Conservation (phyloP, 2,797 vertebrate species). For the Cichlasoma orientale region DNA sequence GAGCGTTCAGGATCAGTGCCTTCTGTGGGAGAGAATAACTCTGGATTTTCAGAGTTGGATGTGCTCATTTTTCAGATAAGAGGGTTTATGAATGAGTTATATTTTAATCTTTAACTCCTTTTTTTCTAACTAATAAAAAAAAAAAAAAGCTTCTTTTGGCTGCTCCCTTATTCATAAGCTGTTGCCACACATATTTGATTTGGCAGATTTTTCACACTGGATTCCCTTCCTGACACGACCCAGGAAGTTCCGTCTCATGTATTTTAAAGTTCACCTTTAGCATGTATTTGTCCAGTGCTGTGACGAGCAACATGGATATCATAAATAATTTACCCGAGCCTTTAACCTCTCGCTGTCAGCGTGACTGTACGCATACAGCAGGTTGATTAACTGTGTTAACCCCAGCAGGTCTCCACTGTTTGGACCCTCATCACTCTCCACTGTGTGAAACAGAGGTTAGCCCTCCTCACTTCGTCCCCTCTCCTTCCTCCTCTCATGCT, state of each 20-base stretch:
- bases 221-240: neutral
- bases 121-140: too few species aligned
- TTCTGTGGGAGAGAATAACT: neutral
- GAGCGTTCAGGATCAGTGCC: neutral
- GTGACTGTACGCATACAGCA: slow-evolving; percentile 22
- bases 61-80: neutral
- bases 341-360: slow-evolving; percentile 30
- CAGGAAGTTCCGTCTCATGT: neutral
- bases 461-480: neutral
- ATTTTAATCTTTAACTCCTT: too few species aligned
- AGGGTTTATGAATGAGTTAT: neutral
- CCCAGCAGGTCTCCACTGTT: slow-evolving; percentile 65
- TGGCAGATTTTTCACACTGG: neutral
- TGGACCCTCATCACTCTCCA: slow-evolving; percentile 62
- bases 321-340: slow-evolving; percentile 2
- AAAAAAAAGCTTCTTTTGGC: too few species aligned
- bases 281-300: neutral
- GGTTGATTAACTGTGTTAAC: slow-evolving; percentile 61
- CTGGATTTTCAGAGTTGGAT: neutral
- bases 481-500: neutral
- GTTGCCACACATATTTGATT: too few species aligned
- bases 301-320: neutral
- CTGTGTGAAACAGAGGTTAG: slow-evolving; percentile 76
- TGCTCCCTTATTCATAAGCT: too few species aligned
- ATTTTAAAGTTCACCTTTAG: neutral